Evolutionary conservation across 2,888 invertebrate genomes (phyloP).

Genomic region (Gari tellinella): DNA sequence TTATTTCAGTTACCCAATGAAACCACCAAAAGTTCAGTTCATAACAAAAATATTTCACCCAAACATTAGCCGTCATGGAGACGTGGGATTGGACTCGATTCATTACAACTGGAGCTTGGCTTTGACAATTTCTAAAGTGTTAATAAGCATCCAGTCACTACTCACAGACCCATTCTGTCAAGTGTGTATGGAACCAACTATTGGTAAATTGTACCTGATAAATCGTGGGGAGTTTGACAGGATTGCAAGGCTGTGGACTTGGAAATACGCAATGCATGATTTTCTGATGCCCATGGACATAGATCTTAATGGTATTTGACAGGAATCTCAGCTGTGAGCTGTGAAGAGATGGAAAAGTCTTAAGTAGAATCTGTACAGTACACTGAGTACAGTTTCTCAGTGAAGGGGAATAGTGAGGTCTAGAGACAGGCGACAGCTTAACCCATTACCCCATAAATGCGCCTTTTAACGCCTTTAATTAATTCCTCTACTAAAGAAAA

Average conservation of each 20-base stretch:
- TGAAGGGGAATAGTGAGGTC: too few species aligned
- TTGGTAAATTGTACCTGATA: conserved; percentile 91
- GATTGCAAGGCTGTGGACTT: conserved; percentile 94
- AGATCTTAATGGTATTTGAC: conserved; percentile 70
- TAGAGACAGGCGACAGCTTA: too few species aligned
- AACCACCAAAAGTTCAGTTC: conserved; percentile 95
- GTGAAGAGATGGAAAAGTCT: too few species aligned
- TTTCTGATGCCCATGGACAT: conserved; percentile 77
- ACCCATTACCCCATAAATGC: too few species aligned
- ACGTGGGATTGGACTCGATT: conserved; percentile 97
- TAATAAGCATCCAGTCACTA: conserved; percentile 84
- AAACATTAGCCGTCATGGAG: conserved; percentile 97
- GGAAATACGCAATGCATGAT: conserved; percentile 89
- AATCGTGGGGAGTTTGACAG: conserved; percentile 91
- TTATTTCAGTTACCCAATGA: conserved; percentile 91
- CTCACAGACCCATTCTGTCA: conserved; percentile 92
- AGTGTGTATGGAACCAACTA: conserved; percentile 95
- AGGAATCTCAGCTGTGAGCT: not conserved
- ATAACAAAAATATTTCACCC: conserved; percentile 97
- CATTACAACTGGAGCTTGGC: conserved; percentile 98
- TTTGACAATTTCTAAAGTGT: conserved; percentile 91
- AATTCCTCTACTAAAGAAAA: too few species aligned
- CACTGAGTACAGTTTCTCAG: too few species aligned
- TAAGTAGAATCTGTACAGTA: too few species aligned
- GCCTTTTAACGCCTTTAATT: too few species aligned